These are phyloP conservation scores for human DNA, from an alignment of 2,113 vertebrate genomes.

Conservation along the genomic window GRCh38 chr1:246776501-246777000, in stretches of 20 bases:
- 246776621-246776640: slow-evolving; percentile 87
- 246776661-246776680: slow-evolving; percentile 74
- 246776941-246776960: neutral
- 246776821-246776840: neutral
- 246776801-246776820: neutral
- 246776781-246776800: too few species aligned
- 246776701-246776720: neutral
- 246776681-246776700: slow-evolving; percentile 54
- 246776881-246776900: neutral
- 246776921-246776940: slow-evolving; percentile 59
- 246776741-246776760: neutral
- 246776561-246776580: slow-evolving; percentile 85
- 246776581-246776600: slow-evolving; percentile 88
- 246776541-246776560: slow-evolving; percentile 53
- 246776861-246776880: neutral
- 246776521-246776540: slow-evolving; percentile 65
- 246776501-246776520: neutral
- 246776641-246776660: slow-evolving; percentile 81
- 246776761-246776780: neutral
- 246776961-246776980: slow-evolving; percentile 85
- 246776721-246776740: neutral
- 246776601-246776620: slow-evolving; percentile 85
- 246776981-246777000: slow-evolving; percentile 84
- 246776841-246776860: neutral
- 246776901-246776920: neutral